Percentiles rank a stretch among this genome's conserved stretches.
These are phyloP conservation scores for Dichetophora obliterata DNA, from an alignment of 2,888 invertebrate genomes.

Conservation along the genomic window DNA sequence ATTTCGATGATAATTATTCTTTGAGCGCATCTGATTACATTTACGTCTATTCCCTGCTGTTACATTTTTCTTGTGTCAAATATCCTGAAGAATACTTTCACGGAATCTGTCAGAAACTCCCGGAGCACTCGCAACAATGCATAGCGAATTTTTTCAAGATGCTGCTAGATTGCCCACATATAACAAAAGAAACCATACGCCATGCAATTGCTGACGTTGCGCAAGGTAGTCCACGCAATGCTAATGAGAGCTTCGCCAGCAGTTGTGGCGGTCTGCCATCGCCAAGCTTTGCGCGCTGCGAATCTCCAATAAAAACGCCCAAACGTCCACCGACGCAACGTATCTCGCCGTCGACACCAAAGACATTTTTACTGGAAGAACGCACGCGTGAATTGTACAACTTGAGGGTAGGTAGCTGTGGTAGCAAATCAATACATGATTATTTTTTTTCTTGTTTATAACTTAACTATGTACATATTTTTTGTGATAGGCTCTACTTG, in stretches of 20 bases:
- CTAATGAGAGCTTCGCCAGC: conserved; percentile 44
- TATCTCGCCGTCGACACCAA: conserved; percentile 61
- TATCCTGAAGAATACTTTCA: conserved; percentile 60
- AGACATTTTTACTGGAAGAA: conserved; percentile 61
- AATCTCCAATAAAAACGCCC: conserved; percentile 54
- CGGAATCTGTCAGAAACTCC: conserved; percentile 60
- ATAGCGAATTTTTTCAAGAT: conserved; percentile 62
- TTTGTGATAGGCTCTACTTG: conserved; percentile 59
- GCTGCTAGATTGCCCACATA: conserved; percentile 50
- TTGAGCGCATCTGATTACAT: conserved; percentile 60
- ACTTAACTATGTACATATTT: neutral
- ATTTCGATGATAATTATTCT: conserved; percentile 55
- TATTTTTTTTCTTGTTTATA: neutral
- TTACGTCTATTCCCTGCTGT: conserved; percentile 63
- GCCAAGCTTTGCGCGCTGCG: conserved; percentile 36
- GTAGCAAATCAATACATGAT: neutral
- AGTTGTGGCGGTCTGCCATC: conserved; percentile 2
- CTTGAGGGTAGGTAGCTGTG: conserved; percentile 55
- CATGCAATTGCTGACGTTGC: conserved; percentile 56
- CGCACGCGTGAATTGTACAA: conserved; percentile 61
- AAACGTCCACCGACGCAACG: conserved; percentile 47
- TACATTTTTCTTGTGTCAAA: conserved; percentile 66
- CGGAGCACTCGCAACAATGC: conserved; percentile 56
- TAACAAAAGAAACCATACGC: conserved; percentile 57
- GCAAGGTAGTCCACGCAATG: conserved; percentile 41